These are phyloP conservation scores for Ivindomyrus marchei DNA, from an alignment of 2,113 vertebrate species.

Conservation along the genomic window DNA sequence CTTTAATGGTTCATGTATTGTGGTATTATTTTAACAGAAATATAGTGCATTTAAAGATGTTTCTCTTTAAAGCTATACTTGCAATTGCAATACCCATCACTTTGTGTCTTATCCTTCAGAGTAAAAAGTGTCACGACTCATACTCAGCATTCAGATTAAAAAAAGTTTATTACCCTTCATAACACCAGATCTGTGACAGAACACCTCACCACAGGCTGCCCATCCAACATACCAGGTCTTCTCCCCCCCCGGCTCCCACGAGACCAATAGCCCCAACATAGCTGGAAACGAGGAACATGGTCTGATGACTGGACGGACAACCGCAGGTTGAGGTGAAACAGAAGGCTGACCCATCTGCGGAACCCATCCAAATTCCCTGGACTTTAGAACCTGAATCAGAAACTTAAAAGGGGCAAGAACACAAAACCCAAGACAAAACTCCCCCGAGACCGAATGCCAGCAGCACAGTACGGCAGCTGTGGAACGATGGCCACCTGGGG, in stretches of 20 bases:
- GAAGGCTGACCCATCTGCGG: not conserved
- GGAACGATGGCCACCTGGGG: not conserved
- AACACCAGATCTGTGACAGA: not conserved
- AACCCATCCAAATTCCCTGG: not conserved
- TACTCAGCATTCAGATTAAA: not conserved
- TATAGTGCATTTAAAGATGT: not conserved
- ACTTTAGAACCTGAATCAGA: not conserved
- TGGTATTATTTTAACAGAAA: not conserved
- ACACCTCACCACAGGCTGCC: not conserved
- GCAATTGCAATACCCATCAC: not conserved
- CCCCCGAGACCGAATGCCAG: not conserved
- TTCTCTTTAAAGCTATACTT: not conserved
- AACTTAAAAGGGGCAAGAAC: not conserved
- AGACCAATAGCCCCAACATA: not conserved
- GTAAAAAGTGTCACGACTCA: not conserved
- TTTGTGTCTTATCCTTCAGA: not conserved
- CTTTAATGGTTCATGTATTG: not conserved
- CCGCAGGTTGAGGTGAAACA: not conserved
- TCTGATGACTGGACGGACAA: not conserved
- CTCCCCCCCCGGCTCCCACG: not conserved
- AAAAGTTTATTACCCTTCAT: not conserved
- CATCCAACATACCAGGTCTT: not conserved
- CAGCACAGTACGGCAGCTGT: not conserved
- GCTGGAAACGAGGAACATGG: not conserved
- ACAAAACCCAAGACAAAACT: not conserved